Evolutionary conservation across 1,140 invertebrate genomes (phyloP).

Genomic region (Hormaphis cornu): DNA sequence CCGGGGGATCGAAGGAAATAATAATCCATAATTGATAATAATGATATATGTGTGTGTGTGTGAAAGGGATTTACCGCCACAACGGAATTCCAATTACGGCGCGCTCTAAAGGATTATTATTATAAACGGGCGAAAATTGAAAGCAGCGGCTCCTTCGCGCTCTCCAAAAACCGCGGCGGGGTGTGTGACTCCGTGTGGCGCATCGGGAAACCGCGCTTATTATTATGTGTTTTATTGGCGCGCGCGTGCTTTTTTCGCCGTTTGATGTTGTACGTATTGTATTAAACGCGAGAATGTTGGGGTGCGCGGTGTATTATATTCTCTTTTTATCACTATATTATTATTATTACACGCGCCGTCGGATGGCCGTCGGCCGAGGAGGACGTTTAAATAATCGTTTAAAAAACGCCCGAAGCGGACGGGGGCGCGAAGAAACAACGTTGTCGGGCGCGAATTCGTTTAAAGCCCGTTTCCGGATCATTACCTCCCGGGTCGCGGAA

Average conservation of each 20-base stretch:
- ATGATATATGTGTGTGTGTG: no score
- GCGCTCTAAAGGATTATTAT: constrained; percentile 4
- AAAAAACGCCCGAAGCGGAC: constrained; percentile 24
- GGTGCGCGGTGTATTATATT: constrained; percentile 9
- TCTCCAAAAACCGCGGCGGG: not conserved
- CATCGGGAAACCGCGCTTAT: not conserved
- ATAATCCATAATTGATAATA: constrained; percentile 9
- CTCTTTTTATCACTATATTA: constrained; percentile 5
- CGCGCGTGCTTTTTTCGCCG: constrained; percentile 9
- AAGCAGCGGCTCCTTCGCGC: constrained; percentile 1
- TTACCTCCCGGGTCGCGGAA: constrained; percentile 22
- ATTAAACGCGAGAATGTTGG: not conserved
- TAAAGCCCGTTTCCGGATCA: constrained; percentile 31
- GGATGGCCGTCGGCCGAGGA: not conserved
- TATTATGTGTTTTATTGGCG: not conserved
- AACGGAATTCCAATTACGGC: constrained; percentile 25
- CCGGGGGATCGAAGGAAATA: not conserved
- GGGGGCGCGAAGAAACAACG: no score
- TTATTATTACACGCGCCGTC: not conserved
- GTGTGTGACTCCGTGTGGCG: not conserved
- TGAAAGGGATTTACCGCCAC: constrained; percentile 16
- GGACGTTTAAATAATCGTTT: not conserved
- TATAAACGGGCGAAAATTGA: constrained; percentile 9
- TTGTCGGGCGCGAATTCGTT: constrained; percentile 9
- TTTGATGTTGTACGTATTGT: constrained; percentile 3